Percentiles rank a stretch among this genome's conserved stretches.
These are phyloP conservation scores for Itoplectis maculator DNA, from an alignment of 2,888 invertebrate genomes.

Conservation along the genomic window DNA sequence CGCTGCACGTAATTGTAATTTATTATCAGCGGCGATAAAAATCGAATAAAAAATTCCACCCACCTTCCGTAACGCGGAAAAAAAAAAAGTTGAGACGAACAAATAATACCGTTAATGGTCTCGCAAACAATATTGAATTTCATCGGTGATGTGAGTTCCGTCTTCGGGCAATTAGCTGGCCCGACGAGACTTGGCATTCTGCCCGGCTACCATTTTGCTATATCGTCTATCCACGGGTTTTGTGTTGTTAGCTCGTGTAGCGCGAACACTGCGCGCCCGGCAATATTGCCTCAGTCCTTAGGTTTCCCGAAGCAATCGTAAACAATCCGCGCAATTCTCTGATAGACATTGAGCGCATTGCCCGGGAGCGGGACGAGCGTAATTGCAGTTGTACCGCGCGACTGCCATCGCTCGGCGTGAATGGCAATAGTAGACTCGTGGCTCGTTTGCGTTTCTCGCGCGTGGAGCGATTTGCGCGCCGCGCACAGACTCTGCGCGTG, in stretches of 20 bases:
- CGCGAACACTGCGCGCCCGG: constrained; percentile 10
- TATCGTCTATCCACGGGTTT: constrained; percentile 42
- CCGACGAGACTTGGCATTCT: constrained; percentile 66
- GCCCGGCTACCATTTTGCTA: constrained; percentile 45
- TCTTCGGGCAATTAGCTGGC: constrained; percentile 70
- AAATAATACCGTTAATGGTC: too few relatives aligned
- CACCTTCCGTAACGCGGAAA: too few relatives aligned
- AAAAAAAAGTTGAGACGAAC: too few relatives aligned
- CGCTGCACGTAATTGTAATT: too few relatives aligned
- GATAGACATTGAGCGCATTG: constrained; percentile 64
- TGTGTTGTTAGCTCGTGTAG: constrained; percentile 44
- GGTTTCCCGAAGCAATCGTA: constrained; percentile 63
- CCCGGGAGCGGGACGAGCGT: constrained; percentile 52
- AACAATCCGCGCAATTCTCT: constrained; percentile 60
- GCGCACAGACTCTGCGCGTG: constrained; percentile 13
- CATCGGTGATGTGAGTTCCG: constrained; percentile 48
- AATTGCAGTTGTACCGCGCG: constrained; percentile 53
- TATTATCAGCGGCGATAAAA: too few relatives aligned
- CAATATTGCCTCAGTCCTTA: constrained; percentile 58
- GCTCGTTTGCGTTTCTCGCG: constrained; percentile 42
- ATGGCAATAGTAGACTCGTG: constrained; percentile 8
- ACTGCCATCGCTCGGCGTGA: too few relatives aligned
- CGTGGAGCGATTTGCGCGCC: constrained; percentile 21
- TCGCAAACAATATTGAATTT: constrained; percentile 49
- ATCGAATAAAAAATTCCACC: too few relatives aligned